phyloP scores from a whole-genome alignment of 2,888 invertebrate genomes.

The Monochamus alternatus region DNA sequence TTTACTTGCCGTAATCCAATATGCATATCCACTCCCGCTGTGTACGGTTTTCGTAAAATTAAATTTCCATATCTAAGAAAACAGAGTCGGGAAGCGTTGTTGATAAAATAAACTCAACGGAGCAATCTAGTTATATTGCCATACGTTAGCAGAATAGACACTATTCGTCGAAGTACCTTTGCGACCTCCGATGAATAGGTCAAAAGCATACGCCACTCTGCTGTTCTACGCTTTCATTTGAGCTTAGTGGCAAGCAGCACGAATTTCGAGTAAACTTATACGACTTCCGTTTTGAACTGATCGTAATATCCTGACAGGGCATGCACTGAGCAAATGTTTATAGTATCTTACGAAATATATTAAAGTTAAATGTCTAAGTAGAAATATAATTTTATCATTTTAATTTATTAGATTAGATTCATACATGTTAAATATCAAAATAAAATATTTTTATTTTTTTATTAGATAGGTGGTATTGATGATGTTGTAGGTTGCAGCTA shows the following conservation, averaged over 20 bases:
- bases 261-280: constrained; percentile 27
- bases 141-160: constrained; percentile 35
- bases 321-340: constrained; percentile 11
- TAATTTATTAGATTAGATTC: no score
- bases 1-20: constrained; percentile 23
- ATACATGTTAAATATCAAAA: no score
- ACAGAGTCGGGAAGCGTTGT: constrained; percentile 21
- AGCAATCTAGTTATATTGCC: constrained; percentile 38
- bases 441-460: no score
- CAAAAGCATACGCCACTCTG: constrained; percentile 27
- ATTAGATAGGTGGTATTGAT: no score
- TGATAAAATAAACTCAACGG: constrained; percentile 33
- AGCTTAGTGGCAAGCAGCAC: constrained; percentile 29
- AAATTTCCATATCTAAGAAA: constrained; percentile 23
- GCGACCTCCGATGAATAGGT: constrained; percentile 38
- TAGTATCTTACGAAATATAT: no score
- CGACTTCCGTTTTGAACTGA: constrained; percentile 20
- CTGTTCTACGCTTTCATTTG: constrained; percentile 33
- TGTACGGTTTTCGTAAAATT: constrained; percentile 35
- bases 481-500: no score
- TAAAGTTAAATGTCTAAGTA: no score
- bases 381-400: no score
- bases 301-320: background rate
- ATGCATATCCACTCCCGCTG: constrained; percentile 20
- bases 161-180: constrained; percentile 29